Conservation (phyloP, 92 coral and sea anemone species). For the Heteractis magnifica region DNA sequence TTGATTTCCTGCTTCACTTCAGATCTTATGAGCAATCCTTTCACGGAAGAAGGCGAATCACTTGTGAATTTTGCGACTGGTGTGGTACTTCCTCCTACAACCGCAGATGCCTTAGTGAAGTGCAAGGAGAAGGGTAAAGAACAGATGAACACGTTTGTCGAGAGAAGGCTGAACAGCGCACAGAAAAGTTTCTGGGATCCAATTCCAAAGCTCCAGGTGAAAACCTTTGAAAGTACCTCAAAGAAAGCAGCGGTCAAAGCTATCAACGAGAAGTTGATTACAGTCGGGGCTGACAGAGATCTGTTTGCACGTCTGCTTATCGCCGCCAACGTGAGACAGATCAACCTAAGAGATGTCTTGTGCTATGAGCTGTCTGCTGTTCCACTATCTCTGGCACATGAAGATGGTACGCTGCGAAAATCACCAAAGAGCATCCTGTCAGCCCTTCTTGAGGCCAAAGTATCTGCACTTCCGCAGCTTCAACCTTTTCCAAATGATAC, state of each 20-base stretch:
- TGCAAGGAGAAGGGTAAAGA: constrained; percentile 48
- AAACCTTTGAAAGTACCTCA: constrained; percentile 43
- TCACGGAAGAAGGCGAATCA: too few relatives aligned
- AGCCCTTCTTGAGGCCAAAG: constrained; percentile 34
- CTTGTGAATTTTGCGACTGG: constrained; percentile 60
- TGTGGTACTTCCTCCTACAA: constrained; percentile 49
- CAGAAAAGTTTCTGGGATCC: constrained; percentile 18
- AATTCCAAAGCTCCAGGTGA: constrained; percentile 51
- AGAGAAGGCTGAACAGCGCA: constrained; percentile 39
- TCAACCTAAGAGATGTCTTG: constrained; percentile 46
- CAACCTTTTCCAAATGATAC: constrained; percentile 27
- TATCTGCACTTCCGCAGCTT: constrained; percentile 19
- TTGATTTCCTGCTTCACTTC: too few relatives aligned
- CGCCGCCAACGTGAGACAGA: constrained; percentile 48
- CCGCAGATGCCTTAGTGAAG: constrained; percentile 36
- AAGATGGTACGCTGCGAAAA: constrained; percentile 48
- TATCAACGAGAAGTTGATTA: constrained; percentile 38
- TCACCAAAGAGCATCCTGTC: constrained; percentile 45
- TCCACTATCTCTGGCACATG: constrained; percentile 51
- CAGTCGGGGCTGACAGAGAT: constrained; percentile 43
- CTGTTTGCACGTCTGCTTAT: constrained; percentile 53
- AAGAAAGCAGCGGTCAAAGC: constrained; percentile 37
- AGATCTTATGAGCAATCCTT: too few relatives aligned
- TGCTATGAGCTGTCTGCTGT: constrained; percentile 49
- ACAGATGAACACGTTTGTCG: constrained; percentile 53